Evolutionary conservation across 2,113 vertebrate genomes (phyloP).

Genomic region (Sarotherodon lohbergeri): DNA sequence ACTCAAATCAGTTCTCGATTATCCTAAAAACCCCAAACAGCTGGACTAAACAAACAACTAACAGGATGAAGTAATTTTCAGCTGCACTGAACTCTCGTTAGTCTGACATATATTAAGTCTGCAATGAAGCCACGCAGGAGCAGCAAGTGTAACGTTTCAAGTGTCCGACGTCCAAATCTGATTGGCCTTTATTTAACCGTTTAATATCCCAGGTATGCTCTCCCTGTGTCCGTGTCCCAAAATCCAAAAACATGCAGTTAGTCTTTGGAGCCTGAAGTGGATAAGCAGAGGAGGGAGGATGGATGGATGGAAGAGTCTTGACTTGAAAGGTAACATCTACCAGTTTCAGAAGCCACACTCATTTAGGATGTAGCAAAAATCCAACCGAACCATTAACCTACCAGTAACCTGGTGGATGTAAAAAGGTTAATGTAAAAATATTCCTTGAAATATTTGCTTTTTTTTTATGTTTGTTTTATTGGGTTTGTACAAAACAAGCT

Average conservation of each 20-base stretch:
- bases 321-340: neutral
- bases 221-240: neutral
- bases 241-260: neutral
- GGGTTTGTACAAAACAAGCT: neutral
- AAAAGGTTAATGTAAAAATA: neutral
- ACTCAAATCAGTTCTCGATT: neutral
- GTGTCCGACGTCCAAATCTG: neutral
- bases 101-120: neutral
- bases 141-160: neutral
- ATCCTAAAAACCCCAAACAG: rapidly evolving
- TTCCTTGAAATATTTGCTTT: neutral
- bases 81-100: neutral
- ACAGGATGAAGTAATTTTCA: neutral
- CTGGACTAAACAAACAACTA: neutral
- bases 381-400: neutral
- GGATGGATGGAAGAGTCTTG: neutral
- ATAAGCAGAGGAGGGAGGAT: neutral
- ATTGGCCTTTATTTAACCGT: neutral
- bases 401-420: neutral
- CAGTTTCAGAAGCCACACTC: rapidly evolving
- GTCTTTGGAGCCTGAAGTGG: neutral
- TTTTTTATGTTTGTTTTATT: neutral
- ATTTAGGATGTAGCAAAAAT: neutral
- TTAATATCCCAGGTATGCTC: neutral
- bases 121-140: neutral